Conservation (phyloP, 1,140 invertebrate genomes). For the Drosophila tsacasi region DNA sequence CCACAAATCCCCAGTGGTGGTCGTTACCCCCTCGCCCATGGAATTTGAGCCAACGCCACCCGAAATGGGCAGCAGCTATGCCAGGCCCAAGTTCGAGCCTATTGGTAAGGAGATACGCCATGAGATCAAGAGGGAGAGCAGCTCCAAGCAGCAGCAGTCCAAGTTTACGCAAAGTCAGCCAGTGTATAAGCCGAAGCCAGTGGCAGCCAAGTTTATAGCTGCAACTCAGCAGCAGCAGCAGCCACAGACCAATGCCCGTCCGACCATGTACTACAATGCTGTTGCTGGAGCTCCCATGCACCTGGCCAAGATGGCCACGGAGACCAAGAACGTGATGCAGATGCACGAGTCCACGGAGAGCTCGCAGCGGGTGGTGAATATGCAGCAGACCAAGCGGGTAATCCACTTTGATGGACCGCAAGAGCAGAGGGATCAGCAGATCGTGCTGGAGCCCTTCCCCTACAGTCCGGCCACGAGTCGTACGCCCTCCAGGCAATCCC, state of each 20-base stretch:
- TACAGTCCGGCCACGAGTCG: constrained; percentile 85
- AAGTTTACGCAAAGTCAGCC: constrained; percentile 71
- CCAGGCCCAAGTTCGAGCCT: constrained; percentile 87
- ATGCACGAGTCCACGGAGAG: constrained; percentile 90
- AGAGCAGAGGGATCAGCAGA: constrained; percentile 67
- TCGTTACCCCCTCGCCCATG: constrained; percentile 86
- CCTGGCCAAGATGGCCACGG: constrained; percentile 87
- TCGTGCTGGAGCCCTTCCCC: constrained; percentile 85
- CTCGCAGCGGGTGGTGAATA: constrained; percentile 88
- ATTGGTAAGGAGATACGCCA: constrained; percentile 86
- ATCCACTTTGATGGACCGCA: constrained; percentile 88
- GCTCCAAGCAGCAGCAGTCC: constrained; percentile 62
- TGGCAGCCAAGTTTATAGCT: constrained; percentile 83
- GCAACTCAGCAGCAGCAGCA: constrained; percentile 86
- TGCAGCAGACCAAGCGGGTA: constrained; percentile 89
- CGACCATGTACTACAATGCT: constrained; percentile 86
- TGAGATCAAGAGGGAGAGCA: constrained; percentile 69
- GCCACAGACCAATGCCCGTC: constrained; percentile 59
- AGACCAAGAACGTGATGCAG: constrained; percentile 89
- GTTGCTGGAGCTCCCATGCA: constrained; percentile 86
- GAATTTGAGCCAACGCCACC: constrained; percentile 87
- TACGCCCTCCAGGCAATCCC: constrained; percentile 68
- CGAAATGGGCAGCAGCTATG: constrained; percentile 77
- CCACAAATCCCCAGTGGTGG: constrained; percentile 85
- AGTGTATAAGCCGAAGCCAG: constrained; percentile 86